These are phyloP conservation scores for Colletes latitarsis DNA, from an alignment of 1,140 invertebrate genomes.

Conservation along the genomic window DNA sequence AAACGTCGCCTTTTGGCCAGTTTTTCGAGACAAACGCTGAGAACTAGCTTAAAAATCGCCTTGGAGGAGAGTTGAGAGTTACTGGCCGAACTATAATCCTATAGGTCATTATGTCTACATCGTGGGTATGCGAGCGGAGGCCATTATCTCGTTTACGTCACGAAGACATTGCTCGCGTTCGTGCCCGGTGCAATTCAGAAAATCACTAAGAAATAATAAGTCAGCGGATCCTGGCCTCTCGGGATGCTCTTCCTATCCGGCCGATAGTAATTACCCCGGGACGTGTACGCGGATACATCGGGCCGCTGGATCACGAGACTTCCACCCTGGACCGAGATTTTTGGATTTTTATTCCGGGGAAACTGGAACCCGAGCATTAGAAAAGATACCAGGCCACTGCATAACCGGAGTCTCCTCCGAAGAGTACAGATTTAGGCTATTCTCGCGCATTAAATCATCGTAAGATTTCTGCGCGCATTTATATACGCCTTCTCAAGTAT, in stretches of 20 bases:
- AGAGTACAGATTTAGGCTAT: no score
- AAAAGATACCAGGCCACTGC: neutral
- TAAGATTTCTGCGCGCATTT: no score
- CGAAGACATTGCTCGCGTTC: constrained; percentile 72
- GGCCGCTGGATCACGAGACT: constrained; percentile 20
- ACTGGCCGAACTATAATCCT: constrained; percentile 68
- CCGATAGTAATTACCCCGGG: constrained; percentile 61
- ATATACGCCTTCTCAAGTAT: no score
- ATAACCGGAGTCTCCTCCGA: no score
- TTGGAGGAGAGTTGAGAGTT: constrained; percentile 42
- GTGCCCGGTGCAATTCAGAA: constrained; percentile 74
- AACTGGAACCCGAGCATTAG: neutral
- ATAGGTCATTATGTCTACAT: constrained; percentile 75
- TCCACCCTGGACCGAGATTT: constrained; percentile 4
- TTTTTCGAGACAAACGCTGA: no score
- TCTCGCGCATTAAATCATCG: no score
- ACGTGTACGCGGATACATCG: constrained; percentile 53
- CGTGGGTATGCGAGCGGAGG: constrained; percentile 65
- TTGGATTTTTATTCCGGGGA: neutral
- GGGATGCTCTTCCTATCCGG: constrained; percentile 41
- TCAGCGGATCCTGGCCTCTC: constrained; percentile 45
- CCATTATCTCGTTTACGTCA: constrained; percentile 78
- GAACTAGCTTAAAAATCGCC: no score
- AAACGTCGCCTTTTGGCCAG: no score
- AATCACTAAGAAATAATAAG: constrained; percentile 78